Evolutionary conservation across 2,797 vertebrate species (phyloP).

Genomic region (Tarsius wallacei): DNA sequence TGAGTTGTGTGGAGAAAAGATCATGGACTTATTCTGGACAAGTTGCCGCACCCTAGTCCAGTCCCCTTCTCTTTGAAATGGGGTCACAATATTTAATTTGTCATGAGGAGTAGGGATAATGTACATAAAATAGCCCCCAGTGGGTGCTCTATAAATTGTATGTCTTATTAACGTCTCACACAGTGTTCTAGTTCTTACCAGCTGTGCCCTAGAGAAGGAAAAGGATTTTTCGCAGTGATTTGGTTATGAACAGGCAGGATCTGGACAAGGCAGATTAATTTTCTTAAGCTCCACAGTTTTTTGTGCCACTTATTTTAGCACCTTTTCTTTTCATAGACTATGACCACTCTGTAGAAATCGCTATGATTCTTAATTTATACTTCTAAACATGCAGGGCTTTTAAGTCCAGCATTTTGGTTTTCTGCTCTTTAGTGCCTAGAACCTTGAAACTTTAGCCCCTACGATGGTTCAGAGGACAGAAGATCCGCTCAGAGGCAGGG

Average conservation of each 20-base stretch:
- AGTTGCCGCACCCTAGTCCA: conserved; percentile 58
- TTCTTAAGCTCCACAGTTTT: not conserved
- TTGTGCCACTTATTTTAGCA: not conserved
- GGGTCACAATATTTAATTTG: conserved; percentile 78
- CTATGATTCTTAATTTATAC: not conserved
- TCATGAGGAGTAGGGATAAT: conserved; percentile 72
- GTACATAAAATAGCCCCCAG: conserved; percentile 61
- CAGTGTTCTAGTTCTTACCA: not conserved
- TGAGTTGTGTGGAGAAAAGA: conserved; percentile 35
- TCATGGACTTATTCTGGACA: conserved; percentile 41
- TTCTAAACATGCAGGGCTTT: not conserved
- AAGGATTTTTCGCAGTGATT: not conserved
- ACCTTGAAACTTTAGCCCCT: not conserved
- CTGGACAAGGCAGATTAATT: not conserved
- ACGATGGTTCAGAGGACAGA: not conserved
- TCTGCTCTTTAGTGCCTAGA: not conserved
- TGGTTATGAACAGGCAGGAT: not conserved
- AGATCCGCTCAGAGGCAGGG: not conserved
- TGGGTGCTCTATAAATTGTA: not conserved
- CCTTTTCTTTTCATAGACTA: not conserved
- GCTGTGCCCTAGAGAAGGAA: not conserved
- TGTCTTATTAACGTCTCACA: conserved; percentile 59
- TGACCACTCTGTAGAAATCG: not conserved
- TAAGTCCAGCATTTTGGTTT: not conserved
- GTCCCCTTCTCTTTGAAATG: conserved; percentile 74